Percentiles rank a stretch among this genome's conserved stretches.
Conservation (phyloP, 35 echinoderm and acorn worm species). For the Eucidaris tribuloides region DNA sequence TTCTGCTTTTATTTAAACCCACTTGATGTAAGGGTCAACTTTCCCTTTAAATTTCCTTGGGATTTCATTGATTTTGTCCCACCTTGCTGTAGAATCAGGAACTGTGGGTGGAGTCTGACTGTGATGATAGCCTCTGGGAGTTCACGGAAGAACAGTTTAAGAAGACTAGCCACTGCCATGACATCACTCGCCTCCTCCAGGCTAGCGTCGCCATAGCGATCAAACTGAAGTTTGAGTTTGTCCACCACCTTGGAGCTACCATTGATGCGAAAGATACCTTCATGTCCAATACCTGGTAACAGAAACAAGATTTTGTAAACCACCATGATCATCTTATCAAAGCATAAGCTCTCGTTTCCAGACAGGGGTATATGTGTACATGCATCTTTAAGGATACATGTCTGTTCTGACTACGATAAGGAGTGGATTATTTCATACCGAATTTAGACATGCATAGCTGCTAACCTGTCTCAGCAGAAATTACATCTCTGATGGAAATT, state of each 20-base stretch:
- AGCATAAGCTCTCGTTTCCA: background rate
- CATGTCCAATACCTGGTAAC: constrained; percentile 81
- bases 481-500: no score
- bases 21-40: no score
- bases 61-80: background rate
- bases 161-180: constrained; percentile 95
- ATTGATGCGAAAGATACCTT: constrained; percentile 98
- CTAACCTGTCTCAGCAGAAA: no score
- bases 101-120: constrained; percentile 54
- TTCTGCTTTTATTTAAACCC: no score
- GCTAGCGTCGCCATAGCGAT: constrained; percentile 78
- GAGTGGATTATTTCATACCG: no score
- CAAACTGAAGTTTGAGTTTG: constrained; percentile 72
- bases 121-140: constrained; percentile 86
- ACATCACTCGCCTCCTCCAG: constrained; percentile 90
- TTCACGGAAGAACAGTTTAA: constrained; percentile 90
- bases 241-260: constrained; percentile 92
- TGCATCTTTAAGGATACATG: no score
- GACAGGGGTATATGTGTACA: background rate
- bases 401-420: no score
- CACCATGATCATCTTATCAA: background rate
- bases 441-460: no score
- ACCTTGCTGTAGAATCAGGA: constrained; percentile 82
- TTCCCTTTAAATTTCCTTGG: no score
- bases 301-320: background rate